Conservation (phyloP, 1,140 invertebrate genomes). For the Papilio dardanus region DNA sequence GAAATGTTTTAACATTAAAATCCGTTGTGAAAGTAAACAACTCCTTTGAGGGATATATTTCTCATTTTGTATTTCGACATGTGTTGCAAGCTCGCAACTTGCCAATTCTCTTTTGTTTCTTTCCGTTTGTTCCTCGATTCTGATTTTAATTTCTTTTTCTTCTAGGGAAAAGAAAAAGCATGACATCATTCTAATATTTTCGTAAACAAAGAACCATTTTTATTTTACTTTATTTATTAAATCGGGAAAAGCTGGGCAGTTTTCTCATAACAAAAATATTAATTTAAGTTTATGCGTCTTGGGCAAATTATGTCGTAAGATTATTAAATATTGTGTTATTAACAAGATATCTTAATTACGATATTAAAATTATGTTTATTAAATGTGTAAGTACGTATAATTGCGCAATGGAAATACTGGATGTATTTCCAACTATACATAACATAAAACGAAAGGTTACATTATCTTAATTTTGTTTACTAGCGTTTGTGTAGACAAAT, state of each 20-base stretch:
- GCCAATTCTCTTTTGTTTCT: slow-evolving; percentile 5
- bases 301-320: not conserved
- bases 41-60: slow-evolving; percentile 1
- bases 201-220: no score
- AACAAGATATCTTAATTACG: not conserved
- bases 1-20: slow-evolving; percentile 10
- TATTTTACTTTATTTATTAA: no score
- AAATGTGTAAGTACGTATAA: not conserved
- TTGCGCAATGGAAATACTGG: not conserved
- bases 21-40: slow-evolving; percentile 1
- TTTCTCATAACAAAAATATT: no score
- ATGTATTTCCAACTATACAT: not conserved
- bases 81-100: slow-evolving; percentile 9
- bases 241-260: not conserved
- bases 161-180: not conserved
- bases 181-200: not conserved
- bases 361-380: not conserved
- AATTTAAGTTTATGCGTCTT: no score
- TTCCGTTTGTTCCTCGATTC: not conserved
- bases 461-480: not conserved
- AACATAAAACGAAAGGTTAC: not conserved
- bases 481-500: no score
- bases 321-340: not conserved
- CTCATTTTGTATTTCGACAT: slow-evolving; percentile 1
- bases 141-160: not conserved